Evolutionary conservation across 2,797 vertebrate genomes (phyloP).

Genomic region (Poecilia gillii): DNA sequence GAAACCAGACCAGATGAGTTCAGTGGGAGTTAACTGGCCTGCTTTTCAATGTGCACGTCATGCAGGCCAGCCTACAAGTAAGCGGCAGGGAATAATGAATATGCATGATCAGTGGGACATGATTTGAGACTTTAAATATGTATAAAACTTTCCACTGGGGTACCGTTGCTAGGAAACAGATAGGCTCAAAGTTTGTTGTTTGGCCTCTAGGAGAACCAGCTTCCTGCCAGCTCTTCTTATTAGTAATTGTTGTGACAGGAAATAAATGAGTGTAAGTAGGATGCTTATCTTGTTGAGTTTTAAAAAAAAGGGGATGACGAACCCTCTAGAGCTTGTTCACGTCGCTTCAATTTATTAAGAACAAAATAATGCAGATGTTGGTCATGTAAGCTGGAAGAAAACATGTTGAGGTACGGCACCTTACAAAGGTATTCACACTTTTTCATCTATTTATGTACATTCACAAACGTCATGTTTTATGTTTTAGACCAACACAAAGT

Average conservation of each 20-base stretch:
- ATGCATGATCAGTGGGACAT: conserved; percentile 38
- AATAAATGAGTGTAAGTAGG: conserved; percentile 44
- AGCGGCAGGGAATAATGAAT: conserved; percentile 23
- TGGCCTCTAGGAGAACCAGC: conserved; percentile 26
- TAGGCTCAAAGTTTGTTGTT: conserved; percentile 32
- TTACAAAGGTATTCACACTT: not conserved
- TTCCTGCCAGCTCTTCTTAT: conserved; percentile 51
- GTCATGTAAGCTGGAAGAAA: conserved; percentile 12
- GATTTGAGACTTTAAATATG: conserved; percentile 49
- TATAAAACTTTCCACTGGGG: conserved; percentile 30
- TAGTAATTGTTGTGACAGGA: conserved; percentile 39
- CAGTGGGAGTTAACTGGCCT: conserved; percentile 33
- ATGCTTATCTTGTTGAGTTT: conserved; percentile 54
- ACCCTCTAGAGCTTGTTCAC: conserved; percentile 21
- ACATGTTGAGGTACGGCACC: not conserved
- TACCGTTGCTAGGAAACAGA: conserved; percentile 56
- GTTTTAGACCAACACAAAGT: not conserved
- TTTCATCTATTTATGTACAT: not conserved
- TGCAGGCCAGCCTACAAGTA: conserved; percentile 6
- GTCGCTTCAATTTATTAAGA: conserved; percentile 40
- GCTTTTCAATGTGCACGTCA: conserved; percentile 24
- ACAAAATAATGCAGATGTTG: conserved; percentile 19
- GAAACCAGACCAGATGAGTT: conserved; percentile 45
- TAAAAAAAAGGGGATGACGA: conserved; percentile 28
- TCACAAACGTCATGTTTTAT: not conserved